A percentile compares a stretch with the other conserved stretches of the same genome.
phyloP scores from a whole-genome alignment of 2,888 invertebrate species.

The Gymnosoma rotundatum region DNA sequence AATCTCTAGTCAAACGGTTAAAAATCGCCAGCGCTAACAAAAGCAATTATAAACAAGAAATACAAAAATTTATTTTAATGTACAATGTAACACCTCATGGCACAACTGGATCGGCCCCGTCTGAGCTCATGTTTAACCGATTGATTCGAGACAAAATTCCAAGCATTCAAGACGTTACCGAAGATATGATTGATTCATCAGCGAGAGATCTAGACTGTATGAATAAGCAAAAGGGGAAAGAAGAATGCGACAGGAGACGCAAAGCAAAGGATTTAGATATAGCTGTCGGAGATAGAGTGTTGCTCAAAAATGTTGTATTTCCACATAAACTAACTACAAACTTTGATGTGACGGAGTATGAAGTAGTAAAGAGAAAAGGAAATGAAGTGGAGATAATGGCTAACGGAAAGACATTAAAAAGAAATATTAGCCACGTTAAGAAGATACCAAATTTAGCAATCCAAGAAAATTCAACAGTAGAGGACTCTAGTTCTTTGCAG shows the following conservation, averaged over 20 bases:
- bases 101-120: background rate
- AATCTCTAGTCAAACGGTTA: background rate
- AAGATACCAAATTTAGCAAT: no score
- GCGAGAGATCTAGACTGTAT: background rate
- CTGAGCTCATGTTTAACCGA: background rate
- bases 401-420: no score
- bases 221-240: slow-evolving; percentile 11
- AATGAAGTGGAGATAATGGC: no score
- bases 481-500: no score
- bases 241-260: background rate
- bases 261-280: background rate
- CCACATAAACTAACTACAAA: background rate
- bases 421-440: no score
- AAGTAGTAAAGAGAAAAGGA: background rate
- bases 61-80: background rate
- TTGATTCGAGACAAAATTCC: background rate
- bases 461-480: no score
- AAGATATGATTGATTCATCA: slow-evolving; percentile 1
- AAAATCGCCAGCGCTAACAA: background rate
- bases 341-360: background rate
- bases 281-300: background rate
- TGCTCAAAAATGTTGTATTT: background rate
- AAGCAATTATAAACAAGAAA: background rate
- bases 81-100: slow-evolving; percentile 4
- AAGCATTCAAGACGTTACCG: background rate